Conservation (phyloP, 2,113 vertebrate genomes). For the Felis catus region DNA sequence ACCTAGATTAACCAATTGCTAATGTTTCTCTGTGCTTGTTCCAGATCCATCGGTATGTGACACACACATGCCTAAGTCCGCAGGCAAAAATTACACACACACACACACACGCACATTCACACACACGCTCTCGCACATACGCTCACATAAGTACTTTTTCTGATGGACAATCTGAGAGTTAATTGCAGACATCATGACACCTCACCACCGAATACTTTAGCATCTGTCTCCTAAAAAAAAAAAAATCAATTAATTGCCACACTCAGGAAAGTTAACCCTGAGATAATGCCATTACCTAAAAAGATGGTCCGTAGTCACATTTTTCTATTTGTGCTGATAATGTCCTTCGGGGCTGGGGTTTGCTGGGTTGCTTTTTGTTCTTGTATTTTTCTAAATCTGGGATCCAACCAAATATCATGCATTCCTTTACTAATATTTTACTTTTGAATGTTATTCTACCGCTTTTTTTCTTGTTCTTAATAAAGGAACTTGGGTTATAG, state of each 20-base stretch:
- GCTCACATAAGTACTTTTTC: neutral
- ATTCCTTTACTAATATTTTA: neutral
- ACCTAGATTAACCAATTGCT: neutral
- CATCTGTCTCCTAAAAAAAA: neutral
- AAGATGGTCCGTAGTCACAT: neutral
- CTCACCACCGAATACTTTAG: neutral
- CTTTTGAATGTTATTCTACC: neutral
- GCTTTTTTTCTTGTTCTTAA: neutral
- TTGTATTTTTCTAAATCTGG: neutral
- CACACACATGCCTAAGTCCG: neutral
- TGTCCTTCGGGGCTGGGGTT: neutral
- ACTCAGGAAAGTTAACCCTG: neutral
- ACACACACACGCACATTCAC: too few species aligned
- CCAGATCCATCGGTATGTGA: neutral
- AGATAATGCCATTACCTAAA: neutral
- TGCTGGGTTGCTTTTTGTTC: neutral
- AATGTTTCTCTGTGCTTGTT: neutral
- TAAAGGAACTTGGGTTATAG: neutral
- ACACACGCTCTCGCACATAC: rapidly evolving
- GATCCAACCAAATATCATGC: neutral
- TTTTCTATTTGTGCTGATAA: neutral
- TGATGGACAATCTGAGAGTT: neutral
- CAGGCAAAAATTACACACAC: neutral
- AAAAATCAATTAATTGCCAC: neutral
- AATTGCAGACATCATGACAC: neutral